Percentiles rank a stretch among this genome's conserved stretches.
phyloP scores from a whole-genome alignment of 2,797 vertebrate genomes.

The Taeniopygia guttata region DNA sequence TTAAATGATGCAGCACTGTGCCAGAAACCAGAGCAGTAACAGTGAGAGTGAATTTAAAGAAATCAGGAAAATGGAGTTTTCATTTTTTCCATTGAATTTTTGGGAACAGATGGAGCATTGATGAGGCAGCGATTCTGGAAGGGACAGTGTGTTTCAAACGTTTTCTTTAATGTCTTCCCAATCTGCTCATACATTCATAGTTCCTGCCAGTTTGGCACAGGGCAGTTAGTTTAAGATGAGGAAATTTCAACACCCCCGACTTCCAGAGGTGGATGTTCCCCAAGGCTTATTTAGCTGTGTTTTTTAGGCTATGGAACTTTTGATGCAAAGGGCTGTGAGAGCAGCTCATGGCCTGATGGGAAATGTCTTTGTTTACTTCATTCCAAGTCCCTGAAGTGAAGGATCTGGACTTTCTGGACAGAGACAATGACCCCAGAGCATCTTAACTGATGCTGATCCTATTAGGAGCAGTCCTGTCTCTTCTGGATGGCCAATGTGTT shows the following conservation, averaged over 20 bases:
- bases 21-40: neutral
- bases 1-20: neutral
- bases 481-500: neutral
- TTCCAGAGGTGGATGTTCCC: neutral
- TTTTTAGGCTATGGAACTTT: neutral
- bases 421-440: neutral
- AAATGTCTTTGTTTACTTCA: neutral
- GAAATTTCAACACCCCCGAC: neutral
- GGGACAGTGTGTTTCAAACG: constrained; percentile 28
- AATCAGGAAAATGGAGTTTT: constrained; percentile 4
- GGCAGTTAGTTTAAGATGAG: neutral
- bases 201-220: neutral
- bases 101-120: constrained; percentile 40
- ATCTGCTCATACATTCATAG: constrained; percentile 2
- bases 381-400: neutral
- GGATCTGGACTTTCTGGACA: neutral
- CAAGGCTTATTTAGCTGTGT: neutral
- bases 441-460: neutral
- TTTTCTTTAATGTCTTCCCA: constrained; percentile 43
- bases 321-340: neutral
- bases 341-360: neutral
- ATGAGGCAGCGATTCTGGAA: constrained; percentile 54
- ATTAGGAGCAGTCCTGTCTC: neutral
- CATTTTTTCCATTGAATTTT: constrained; percentile 11
- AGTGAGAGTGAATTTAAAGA: neutral